Conservation (phyloP, 2,888 invertebrate species). For the Clivina fossor region DNA sequence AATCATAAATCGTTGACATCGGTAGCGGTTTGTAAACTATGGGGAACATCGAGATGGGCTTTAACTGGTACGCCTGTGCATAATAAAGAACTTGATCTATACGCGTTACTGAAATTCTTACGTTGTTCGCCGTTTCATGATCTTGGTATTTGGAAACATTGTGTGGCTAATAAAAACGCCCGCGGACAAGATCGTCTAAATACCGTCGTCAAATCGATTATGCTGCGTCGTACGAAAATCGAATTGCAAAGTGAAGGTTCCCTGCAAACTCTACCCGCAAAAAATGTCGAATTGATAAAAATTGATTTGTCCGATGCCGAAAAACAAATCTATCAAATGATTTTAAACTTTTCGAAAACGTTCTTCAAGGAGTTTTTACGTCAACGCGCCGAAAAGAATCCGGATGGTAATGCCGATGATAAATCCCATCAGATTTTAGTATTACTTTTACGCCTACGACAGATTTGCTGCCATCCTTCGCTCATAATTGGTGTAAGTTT, state of each 20-base stretch:
- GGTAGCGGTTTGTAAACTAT: slow-evolving; percentile 66
- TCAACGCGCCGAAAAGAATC: slow-evolving; percentile 71
- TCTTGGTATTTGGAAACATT: slow-evolving; percentile 82
- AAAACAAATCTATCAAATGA: slow-evolving; percentile 76
- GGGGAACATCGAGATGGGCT: slow-evolving; percentile 72
- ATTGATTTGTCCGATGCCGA: slow-evolving; percentile 70
- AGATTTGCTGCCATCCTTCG: slow-evolving; percentile 87
- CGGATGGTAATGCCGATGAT: slow-evolving; percentile 56
- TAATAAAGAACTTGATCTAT: slow-evolving; percentile 85
- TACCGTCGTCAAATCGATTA: slow-evolving; percentile 78
- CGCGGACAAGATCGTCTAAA: slow-evolving; percentile 81
- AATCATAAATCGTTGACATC: slow-evolving; percentile 82
- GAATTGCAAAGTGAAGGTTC: slow-evolving; percentile 69
- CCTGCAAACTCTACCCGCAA: slow-evolving; percentile 64
- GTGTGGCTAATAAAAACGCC: slow-evolving; percentile 82
- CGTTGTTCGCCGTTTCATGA: slow-evolving; percentile 89
- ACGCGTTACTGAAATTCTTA: slow-evolving; percentile 79
- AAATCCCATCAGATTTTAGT: slow-evolving; percentile 71
- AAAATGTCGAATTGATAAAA: slow-evolving; percentile 58
- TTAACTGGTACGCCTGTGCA: slow-evolving; percentile 96
- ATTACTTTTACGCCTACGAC: slow-evolving; percentile 79
- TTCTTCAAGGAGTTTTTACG: slow-evolving; percentile 76
- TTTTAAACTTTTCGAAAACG: slow-evolving; percentile 70
- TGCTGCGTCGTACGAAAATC: slow-evolving; percentile 85
- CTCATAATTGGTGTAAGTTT: slow-evolving; percentile 67